Percentiles rank a stretch among this genome's conserved stretches.
Evolutionary conservation across 2,797 vertebrate genomes (phyloP).

Genomic region (Micropoecilia bifurca): DNA sequence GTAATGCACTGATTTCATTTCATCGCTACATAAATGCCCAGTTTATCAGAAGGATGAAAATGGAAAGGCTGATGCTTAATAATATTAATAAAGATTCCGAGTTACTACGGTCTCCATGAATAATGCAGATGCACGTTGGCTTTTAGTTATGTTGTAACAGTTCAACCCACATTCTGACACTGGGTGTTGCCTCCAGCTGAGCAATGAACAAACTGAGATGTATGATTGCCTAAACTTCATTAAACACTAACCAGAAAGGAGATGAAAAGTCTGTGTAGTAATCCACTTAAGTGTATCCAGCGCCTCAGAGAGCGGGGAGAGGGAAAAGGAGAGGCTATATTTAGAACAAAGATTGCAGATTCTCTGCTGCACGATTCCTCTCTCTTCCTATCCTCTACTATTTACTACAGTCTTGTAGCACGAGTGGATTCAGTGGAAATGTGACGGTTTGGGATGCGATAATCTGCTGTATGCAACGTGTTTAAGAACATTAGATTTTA

Average conservation of each 20-base stretch:
- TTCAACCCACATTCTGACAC: slow-evolving; percentile 21
- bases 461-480: slow-evolving; percentile 5
- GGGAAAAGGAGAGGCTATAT: slow-evolving; percentile 60
- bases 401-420: slow-evolving; percentile 18
- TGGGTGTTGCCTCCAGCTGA: slow-evolving; percentile 28
- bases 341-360: slow-evolving; percentile 60
- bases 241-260: slow-evolving; percentile 61
- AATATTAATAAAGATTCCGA: slow-evolving; percentile 12
- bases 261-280: slow-evolving; percentile 71
- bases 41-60: neutral
- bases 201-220: slow-evolving; percentile 42
- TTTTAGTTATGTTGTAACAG: slow-evolving; percentile 10
- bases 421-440: slow-evolving; percentile 9
- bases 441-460: slow-evolving; percentile 7
- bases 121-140: neutral
- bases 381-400: slow-evolving; percentile 16
- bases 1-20: neutral
- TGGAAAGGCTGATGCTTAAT: neutral
- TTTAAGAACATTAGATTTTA: slow-evolving; percentile 23
- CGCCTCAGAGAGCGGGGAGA: slow-evolving; percentile 38
- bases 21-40: neutral
- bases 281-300: slow-evolving; percentile 67
- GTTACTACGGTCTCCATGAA: slow-evolving; percentile 25
- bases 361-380: slow-evolving; percentile 28
- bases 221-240: slow-evolving; percentile 62